Evolutionary conservation across 2,797 vertebrate species (phyloP), one percentile per base, ranked within the genome.

Genomic region (Microctenopoma steveboyesi): DNA sequence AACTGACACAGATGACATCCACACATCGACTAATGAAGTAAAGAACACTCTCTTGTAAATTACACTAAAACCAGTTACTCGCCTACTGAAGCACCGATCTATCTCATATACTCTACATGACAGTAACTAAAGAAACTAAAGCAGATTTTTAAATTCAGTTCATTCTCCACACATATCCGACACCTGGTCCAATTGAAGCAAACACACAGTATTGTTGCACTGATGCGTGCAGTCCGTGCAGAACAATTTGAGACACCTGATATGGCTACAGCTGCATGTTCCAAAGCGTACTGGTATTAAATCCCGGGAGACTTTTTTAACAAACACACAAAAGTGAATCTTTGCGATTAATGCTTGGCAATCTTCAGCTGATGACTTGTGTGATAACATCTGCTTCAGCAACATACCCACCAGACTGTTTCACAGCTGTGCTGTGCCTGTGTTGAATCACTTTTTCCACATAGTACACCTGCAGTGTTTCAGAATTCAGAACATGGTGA

Each of bases 401-500:
- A 64, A 69, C 58, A 79, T 71, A 60, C 39, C 54, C 16, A 64
- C 39, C 63, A 48, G 56, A 64, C 66, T 67, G 70, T 71, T 55
- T 59, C 64, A 68, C 77, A 55, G 74, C 78, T 72, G 70, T 73
- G 64, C 66, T 52, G 51, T 57, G 55, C 54, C 69, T 53, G n/a
- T 6, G 55, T 39, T 60, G 53, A 71, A 57, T 64, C 50, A 53
- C 42, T 78, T 73, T 28, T 42, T 77, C 58, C 45, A 13, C 15
- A 56, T 33, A 57, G 37, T 42, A 70, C 5, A 35, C 56, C 10
- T 27, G 35, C 37, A 40, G 54, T 67, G 74, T 74, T 72, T 82
- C 62, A 35, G 65, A 79, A 84, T 72, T 67, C 30, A 65, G 73
- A 62, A 74, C 66, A 49, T 46, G 47, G 51, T 82, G 76, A 82